Conservation (phyloP, 2,888 invertebrate genomes). For the Habrosyne pyritoides region DNA sequence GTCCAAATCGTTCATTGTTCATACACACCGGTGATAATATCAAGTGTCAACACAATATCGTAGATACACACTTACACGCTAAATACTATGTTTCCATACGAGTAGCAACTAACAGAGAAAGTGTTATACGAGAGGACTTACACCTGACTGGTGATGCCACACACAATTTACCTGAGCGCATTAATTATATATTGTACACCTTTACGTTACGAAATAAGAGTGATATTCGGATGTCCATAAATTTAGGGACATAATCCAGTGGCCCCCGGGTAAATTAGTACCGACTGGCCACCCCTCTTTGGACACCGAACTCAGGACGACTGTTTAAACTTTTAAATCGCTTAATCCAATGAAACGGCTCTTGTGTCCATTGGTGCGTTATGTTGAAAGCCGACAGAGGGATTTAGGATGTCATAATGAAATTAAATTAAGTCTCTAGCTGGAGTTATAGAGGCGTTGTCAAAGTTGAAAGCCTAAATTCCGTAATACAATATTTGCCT, state of each 20-base stretch:
- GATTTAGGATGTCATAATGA: constrained; percentile 29
- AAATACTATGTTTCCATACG: constrained; percentile 5
- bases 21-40: background rate
- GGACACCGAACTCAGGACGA: constrained; percentile 48
- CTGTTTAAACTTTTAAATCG: constrained; percentile 73
- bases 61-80: constrained; percentile 17
- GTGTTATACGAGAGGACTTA: constrained; percentile 39
- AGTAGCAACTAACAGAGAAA: constrained; percentile 32
- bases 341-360: constrained; percentile 74
- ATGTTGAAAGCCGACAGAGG: constrained; percentile 47
- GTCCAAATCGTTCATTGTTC: background rate
- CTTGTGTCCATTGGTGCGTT: constrained; percentile 55
- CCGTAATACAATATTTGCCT: background rate
- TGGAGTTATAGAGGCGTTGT: background rate
- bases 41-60: background rate
- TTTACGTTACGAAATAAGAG: constrained; percentile 32
- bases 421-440: constrained; percentile 31
- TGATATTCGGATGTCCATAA: constrained; percentile 26
- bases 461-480: background rate
- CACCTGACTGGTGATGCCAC: constrained; percentile 35
- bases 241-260: constrained; percentile 25
- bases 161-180: constrained; percentile 32
- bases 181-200: constrained; percentile 28
- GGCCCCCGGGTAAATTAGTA: constrained; percentile 51
- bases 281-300: constrained; percentile 61